These are phyloP conservation scores for Litoditis marina DNA, from an alignment of 2,888 invertebrate species.

Conservation along the genomic window DNA sequence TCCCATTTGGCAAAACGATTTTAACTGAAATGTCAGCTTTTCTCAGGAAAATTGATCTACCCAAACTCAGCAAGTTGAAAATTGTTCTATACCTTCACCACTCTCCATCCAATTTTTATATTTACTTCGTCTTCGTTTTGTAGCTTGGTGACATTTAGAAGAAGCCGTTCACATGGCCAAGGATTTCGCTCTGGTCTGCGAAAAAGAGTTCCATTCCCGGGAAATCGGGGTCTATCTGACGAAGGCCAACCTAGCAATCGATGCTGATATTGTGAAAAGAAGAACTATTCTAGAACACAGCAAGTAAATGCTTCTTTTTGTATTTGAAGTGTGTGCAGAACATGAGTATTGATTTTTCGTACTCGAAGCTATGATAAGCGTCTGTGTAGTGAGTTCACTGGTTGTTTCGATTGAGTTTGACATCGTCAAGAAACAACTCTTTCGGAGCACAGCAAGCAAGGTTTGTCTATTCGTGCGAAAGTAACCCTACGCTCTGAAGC, in stretches of 20 bases:
- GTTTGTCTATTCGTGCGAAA: no score
- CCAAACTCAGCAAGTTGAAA: no score
- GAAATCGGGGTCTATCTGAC: conserved; percentile 43
- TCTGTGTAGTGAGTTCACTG: no score
- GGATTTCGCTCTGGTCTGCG: conserved; percentile 97
- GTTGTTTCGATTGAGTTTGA: no score
- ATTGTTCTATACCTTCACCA: no score
- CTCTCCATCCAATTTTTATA: neutral
- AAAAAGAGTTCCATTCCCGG: conserved; percentile 91
- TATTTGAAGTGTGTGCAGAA: no score
- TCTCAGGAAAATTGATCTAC: no score
- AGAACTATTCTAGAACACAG: conserved; percentile 37
- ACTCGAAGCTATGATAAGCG: no score
- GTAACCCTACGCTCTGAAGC: no score
- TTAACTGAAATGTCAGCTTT: neutral
- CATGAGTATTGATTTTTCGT: no score
- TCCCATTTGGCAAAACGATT: neutral
- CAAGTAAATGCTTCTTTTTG: conserved; percentile 25
- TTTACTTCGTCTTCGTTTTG: neutral
- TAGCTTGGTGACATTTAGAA: conserved; percentile 3
- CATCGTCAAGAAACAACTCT: no score
- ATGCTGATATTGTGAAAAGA: conserved; percentile 37
- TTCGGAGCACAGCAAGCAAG: no score
- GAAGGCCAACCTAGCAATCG: conserved; percentile 30
- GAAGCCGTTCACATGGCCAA: conserved; percentile 96